Conservation (phyloP, 2,888 invertebrate genomes). For the Labia minor region DNA sequence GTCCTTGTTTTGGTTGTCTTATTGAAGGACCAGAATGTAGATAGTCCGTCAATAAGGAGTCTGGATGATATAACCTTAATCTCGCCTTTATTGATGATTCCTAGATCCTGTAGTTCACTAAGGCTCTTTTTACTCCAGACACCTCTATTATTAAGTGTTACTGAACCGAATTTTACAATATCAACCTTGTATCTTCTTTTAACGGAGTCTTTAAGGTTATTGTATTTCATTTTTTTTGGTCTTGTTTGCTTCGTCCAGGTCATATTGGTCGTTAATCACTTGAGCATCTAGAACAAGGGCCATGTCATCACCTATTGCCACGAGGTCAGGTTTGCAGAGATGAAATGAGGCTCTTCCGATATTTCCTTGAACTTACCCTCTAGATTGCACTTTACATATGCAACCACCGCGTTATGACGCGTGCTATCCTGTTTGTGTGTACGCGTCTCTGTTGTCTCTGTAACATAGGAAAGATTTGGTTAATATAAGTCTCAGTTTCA, state of each 20-base stretch:
- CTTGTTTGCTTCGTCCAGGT: background rate
- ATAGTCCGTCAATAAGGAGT: background rate
- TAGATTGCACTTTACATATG: background rate
- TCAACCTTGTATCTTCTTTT: background rate
- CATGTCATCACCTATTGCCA: background rate
- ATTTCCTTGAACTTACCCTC: background rate
- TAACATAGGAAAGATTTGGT: background rate
- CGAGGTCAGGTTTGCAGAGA: background rate
- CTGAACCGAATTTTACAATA: background rate
- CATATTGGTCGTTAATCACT: background rate
- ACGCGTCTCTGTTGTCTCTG: background rate
- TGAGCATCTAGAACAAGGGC: background rate
- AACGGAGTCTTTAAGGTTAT: background rate
- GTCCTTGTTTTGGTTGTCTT: background rate
- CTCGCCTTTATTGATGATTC: background rate
- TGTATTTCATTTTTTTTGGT: background rate
- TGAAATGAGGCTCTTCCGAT: background rate
- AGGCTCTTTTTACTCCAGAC: background rate
- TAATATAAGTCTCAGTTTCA: background rate
- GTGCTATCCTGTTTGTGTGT: background rate
- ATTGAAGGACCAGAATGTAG: background rate
- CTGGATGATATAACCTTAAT: background rate
- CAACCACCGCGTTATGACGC: background rate
- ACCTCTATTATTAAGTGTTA: background rate
- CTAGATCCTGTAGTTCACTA: background rate